These are phyloP conservation scores for Chelonus insularis DNA, from an alignment of 1,140 invertebrate species.

Conservation along the genomic window DNA sequence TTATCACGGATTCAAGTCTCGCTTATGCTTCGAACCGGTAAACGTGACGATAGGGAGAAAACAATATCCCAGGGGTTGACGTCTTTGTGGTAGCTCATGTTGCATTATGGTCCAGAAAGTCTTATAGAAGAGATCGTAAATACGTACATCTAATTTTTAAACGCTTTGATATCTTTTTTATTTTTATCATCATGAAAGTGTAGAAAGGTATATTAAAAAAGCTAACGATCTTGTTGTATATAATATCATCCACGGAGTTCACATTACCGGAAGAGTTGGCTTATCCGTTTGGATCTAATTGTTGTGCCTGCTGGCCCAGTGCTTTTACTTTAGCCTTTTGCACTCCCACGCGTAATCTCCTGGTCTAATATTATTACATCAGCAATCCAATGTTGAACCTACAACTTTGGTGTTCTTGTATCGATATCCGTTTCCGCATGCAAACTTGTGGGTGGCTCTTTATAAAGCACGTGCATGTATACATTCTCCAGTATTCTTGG, in stretches of 20 bases:
- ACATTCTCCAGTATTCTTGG: no score
- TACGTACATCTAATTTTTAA: conserved; percentile 12
- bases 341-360: conserved; percentile 22
- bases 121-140: conserved; percentile 17
- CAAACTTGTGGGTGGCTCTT: background rate
- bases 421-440: background rate
- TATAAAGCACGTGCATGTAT: no score
- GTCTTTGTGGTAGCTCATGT: conserved; percentile 18
- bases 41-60: conserved; percentile 24
- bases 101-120: conserved; percentile 22
- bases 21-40: conserved; percentile 12
- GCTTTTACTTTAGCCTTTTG: conserved; percentile 21
- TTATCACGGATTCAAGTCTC: conserved; percentile 26
- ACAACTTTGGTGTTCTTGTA: background rate
- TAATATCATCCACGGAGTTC: conserved; percentile 38
- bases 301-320: conserved; percentile 40
- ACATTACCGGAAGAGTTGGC: conserved; percentile 44
- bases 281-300: conserved; percentile 46
- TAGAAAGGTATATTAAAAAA: background rate
- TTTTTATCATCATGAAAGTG: background rate
- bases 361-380: conserved; percentile 17
- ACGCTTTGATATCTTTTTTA: background rate
- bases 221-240: conserved; percentile 11
- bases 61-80: conserved; percentile 18
- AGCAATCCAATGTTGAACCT: background rate